Evolutionary conservation across 2,113 vertebrate genomes (phyloP).

Genomic region (Lates calcarifer): DNA sequence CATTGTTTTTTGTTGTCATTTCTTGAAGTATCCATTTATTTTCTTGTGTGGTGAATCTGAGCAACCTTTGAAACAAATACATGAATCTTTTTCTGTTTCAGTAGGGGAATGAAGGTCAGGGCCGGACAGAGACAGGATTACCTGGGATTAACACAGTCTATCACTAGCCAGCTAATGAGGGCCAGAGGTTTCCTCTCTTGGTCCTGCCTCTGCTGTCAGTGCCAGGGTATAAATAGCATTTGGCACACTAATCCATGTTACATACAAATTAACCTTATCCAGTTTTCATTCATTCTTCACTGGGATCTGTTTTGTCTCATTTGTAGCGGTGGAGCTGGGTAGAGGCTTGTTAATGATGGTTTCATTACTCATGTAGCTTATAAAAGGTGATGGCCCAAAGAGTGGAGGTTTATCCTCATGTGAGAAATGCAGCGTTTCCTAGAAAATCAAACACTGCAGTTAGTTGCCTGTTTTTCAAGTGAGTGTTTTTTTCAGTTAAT

Average conservation of each 20-base stretch:
- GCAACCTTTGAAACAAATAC: slow-evolving; percentile 6
- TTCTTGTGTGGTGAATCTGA: neutral
- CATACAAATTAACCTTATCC: slow-evolving; percentile 41
- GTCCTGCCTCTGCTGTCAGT: slow-evolving; percentile 18
- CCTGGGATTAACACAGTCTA: slow-evolving; percentile 70
- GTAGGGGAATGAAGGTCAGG: slow-evolving; percentile 54
- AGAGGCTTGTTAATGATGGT: slow-evolving; percentile 12
- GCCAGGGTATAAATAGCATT: slow-evolving; percentile 49
- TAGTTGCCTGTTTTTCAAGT: too few relatives aligned
- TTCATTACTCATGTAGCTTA: slow-evolving; percentile 5
- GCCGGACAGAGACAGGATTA: slow-evolving; percentile 61
- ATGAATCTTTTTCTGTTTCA: slow-evolving; percentile 1
- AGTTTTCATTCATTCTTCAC: slow-evolving; percentile 31
- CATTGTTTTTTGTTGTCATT: neutral
- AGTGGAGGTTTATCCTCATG: neutral
- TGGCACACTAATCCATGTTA: slow-evolving; percentile 51
- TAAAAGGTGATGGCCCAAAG: neutral
- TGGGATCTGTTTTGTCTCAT: neutral
- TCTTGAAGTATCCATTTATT: neutral
- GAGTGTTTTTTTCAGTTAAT: too few relatives aligned
- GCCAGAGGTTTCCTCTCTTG: slow-evolving; percentile 54
- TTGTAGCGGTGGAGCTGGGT: neutral
- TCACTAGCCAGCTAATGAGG: slow-evolving; percentile 57
- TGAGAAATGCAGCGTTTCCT: neutral
- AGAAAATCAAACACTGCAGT: neutral